Percentiles rank a stretch among this genome's conserved stretches.
Conservation (phyloP, 2,888 invertebrate species). For the Mythimna lalbum region DNA sequence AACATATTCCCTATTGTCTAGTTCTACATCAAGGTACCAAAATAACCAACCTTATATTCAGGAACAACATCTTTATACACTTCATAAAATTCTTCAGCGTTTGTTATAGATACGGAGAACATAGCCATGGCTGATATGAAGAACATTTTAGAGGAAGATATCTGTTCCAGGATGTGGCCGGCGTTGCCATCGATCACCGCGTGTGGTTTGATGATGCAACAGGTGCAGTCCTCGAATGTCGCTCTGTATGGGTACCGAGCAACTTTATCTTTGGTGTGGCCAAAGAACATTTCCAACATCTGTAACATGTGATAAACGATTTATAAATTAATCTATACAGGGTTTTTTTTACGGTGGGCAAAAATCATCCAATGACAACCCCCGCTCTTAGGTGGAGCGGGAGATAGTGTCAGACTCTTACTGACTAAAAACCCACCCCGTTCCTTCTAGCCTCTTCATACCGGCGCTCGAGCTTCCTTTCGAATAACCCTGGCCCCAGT, state of each 20-base stretch:
- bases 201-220: conserved; percentile 97
- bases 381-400: no score
- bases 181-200: conserved; percentile 94
- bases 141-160: conserved; percentile 93
- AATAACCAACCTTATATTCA: conserved; percentile 91
- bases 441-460: no score
- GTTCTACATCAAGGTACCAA: background rate
- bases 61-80: conserved; percentile 96
- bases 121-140: conserved; percentile 95
- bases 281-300: conserved; percentile 83
- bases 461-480: no score
- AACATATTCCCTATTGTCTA: background rate
- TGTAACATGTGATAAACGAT: conserved; percentile 59
- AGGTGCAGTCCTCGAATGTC: conserved; percentile 92
- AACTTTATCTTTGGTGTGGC: conserved; percentile 74
- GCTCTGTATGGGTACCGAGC: conserved; percentile 84
- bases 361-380: no score
- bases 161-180: conserved; percentile 94
- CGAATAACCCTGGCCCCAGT: no score
- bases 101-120: conserved; percentile 93
- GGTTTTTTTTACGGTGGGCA: no score
- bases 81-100: conserved; percentile 97
- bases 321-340: no score
- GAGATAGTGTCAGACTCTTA: no score
- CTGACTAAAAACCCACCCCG: no score